Evolutionary conservation across 2,888 invertebrate genomes (phyloP).

Genomic region (Ceratothoa steindachneri): DNA sequence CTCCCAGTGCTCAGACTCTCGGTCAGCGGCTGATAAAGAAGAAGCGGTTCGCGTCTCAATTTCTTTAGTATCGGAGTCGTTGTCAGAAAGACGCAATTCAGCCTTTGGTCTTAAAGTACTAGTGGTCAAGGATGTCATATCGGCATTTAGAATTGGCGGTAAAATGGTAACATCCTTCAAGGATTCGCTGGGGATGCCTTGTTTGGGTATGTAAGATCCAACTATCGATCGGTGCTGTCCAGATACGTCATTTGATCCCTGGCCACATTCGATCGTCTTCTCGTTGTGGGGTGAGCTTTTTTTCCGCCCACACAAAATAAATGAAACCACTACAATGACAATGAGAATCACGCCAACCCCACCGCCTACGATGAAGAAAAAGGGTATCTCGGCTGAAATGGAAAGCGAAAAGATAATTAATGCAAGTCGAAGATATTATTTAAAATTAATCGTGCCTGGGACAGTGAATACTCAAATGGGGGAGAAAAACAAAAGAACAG

Average conservation of each 20-base stretch:
- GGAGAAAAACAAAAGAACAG: too few species aligned
- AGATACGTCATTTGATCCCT: neutral
- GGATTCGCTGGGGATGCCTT: neutral
- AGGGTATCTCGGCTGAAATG: conserved; percentile 66
- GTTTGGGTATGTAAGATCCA: neutral
- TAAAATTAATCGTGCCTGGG: too few species aligned
- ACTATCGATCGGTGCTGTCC: neutral
- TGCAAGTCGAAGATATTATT: too few species aligned
- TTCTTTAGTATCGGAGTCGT: conserved; percentile 81
- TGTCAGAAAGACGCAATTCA: conserved; percentile 71
- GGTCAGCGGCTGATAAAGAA: conserved; percentile 58
- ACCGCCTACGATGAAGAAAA: conserved; percentile 76
- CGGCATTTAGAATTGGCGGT: neutral
- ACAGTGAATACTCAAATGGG: too few species aligned
- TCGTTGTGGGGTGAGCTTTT: neutral
- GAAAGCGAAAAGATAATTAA: conserved; percentile 48
- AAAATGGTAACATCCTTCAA: conserved; percentile 11
- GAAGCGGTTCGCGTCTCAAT: conserved; percentile 77
- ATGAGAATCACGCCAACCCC: conserved; percentile 79
- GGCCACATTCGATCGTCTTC: neutral
- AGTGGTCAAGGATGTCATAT: neutral
- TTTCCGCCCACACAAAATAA: conserved; percentile 72
- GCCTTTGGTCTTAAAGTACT: neutral
- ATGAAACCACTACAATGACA: conserved; percentile 73
- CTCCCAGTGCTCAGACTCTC: conserved; percentile 32